Evolutionary conservation across 2,797 vertebrate genomes (phyloP), one percentile per base, ranked within the genome.

Genomic region (Rhinogobio ventralis): DNA sequence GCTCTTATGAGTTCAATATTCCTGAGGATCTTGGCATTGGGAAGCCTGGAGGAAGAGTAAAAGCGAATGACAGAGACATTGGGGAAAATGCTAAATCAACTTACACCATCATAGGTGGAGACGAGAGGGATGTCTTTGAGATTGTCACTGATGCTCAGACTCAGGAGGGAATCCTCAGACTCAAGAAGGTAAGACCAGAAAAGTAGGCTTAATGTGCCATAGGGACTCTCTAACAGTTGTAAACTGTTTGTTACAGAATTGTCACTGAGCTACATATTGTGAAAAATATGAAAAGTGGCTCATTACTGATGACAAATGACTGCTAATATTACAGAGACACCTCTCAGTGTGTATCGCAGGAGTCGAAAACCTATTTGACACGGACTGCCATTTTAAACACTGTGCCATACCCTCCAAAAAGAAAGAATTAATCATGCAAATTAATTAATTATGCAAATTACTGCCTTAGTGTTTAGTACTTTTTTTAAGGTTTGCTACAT

Each of bases 1-100:
- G 96, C 92, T 93, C 98, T 33, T 99, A 99, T 78, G 97, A 99
- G 93, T 99, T 99, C 93, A 95, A 96, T 73, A 96, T 99, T 85
- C 95, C 96, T 3, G 98, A 99, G 92, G 96, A 99, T 87, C 94
- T 99, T 45, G 93, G 94, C 46, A 90, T 97, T 7, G 97, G 97
- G 45, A 96, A 97, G 68, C 94, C 95, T 4, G 96, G 97, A 36
- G 98, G 98, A 89, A 96, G 95, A 83, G 97, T 99, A 86, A 98
- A 95, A 89, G 97, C 98, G 46, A 97, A 97, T 7, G 98, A 99
- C 81, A 93, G 97, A 89, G 98, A 99, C 91, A 95, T 96, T 25
- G 98, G 97, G 3, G 97, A 99, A 82, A 99, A 99, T 62, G 97
- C 96, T 25, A 97, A 95, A 89, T 99, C 98, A 0, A 96, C 95